phyloP scores from a whole-genome alignment of 1,140 invertebrate genomes.

The Atta cephalotes region DNA sequence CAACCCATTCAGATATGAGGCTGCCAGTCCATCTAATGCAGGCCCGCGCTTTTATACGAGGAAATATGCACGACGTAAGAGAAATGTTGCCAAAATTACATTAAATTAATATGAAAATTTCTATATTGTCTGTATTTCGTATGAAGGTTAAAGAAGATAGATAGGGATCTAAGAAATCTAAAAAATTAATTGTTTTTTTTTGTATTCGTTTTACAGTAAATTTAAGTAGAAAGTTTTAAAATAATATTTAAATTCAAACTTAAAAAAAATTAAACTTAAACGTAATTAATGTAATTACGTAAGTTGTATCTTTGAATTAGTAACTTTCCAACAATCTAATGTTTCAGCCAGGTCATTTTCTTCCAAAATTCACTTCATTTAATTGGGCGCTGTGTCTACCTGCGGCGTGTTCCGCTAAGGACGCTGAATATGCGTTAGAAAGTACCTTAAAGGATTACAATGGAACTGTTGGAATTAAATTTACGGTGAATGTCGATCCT shows the following conservation, averaged over 20 bases:
- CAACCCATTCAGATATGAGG: conserved; percentile 86
- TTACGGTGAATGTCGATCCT: conserved; percentile 87
- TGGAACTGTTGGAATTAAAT: conserved; percentile 86
- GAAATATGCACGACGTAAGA: conserved; percentile 89
- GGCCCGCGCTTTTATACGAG: conserved; percentile 88
- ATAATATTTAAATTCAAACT: neutral
- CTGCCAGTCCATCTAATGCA: conserved; percentile 88
- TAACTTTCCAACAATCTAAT: neutral
- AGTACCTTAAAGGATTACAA: conserved; percentile 88
- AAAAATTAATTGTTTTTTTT: neutral
- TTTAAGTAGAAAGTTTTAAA: neutral
- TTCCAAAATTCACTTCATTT: conserved; percentile 89
- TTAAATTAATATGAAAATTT: neutral
- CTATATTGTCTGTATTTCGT: neutral
- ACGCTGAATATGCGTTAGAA: conserved; percentile 87
- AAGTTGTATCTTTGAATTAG: too few relatives aligned
- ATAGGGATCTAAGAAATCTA: neutral
- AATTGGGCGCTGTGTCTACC: conserved; percentile 91
- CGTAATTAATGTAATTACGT: too few relatives aligned
- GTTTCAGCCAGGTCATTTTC: conserved; percentile 89
- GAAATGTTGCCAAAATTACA: conserved; percentile 73
- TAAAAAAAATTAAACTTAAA: too few relatives aligned
- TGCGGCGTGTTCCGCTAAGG: conserved; percentile 87
- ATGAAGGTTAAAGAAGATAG: neutral
- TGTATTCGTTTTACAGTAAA: too few relatives aligned